Evolutionary conservation across 53 echinoderm and acorn worm genomes (phyloP).

Genomic region (Hippasteria phrygiana): DNA sequence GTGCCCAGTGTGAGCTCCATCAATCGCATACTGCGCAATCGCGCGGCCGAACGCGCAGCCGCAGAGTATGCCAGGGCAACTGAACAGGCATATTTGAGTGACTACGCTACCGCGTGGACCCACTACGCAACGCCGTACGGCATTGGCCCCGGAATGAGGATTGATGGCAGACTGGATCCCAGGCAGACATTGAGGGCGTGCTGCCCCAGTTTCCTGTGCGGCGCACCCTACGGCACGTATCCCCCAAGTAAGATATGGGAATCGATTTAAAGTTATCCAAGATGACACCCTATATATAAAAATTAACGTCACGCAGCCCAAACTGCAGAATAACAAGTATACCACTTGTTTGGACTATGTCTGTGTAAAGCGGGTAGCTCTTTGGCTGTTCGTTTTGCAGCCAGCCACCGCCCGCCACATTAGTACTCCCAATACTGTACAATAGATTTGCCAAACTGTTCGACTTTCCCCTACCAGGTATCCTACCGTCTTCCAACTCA

Average conservation of each 20-base stretch:
- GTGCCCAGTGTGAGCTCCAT: slow-evolving; percentile 97
- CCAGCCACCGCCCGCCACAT: too few species aligned
- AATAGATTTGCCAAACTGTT: not conserved
- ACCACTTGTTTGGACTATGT: too few species aligned
- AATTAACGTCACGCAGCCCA: too few species aligned
- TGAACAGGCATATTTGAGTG: slow-evolving; percentile 86
- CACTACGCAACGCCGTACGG: slow-evolving; percentile 65
- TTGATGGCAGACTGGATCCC: slow-evolving; percentile 38
- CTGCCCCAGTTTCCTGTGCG: slow-evolving; percentile 56
- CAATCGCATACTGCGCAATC: slow-evolving; percentile 96
- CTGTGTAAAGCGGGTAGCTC: too few species aligned
- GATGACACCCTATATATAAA: not conserved
- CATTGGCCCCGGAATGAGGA: not conserved
- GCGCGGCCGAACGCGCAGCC: slow-evolving; percentile 95
- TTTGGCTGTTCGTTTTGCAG: too few species aligned
- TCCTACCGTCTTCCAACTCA: slow-evolving; percentile 36
- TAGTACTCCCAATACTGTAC: not conserved
- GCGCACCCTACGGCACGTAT: slow-evolving; percentile 40
- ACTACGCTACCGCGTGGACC: slow-evolving; percentile 72
- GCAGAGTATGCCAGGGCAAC: slow-evolving; percentile 96
- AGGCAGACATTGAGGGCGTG: slow-evolving; percentile 60
- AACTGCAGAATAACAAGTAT: too few species aligned
- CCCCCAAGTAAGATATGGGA: slow-evolving; percentile 42
- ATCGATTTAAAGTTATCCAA: too few species aligned
- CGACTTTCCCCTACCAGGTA: not conserved